Evolutionary conservation across 2,888 invertebrate genomes (phyloP).

Genomic region (Ephialtes manifestator): DNA sequence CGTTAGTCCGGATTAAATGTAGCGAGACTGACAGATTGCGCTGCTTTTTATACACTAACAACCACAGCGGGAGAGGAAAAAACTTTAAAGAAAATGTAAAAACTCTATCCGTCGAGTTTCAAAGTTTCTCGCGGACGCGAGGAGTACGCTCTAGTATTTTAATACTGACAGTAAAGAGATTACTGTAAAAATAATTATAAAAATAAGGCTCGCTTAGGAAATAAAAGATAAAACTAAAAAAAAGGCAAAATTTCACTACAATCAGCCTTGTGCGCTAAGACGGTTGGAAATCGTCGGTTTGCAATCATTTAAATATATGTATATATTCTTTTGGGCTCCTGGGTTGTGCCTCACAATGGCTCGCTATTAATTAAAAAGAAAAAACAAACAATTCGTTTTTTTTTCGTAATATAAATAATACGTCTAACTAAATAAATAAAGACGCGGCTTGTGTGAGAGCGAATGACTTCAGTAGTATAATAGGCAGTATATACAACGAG

Average conservation of each 20-base stretch:
- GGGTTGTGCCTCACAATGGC: conserved; percentile 16
- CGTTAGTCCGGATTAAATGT: conserved; percentile 41
- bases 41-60: neutral
- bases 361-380: conserved; percentile 17
- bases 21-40: conserved; percentile 7
- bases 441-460: conserved; percentile 60
- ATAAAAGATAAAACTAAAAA: conserved; percentile 22
- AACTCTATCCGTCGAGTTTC: conserved; percentile 33
- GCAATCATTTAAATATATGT: conserved; percentile 7
- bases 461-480: conserved; percentile 62
- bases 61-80: neutral
- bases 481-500: conserved; percentile 72
- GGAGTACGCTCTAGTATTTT: conserved; percentile 81
- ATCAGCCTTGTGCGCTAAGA: conserved; percentile 17
- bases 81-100: conserved; percentile 32
- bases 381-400: conserved; percentile 28
- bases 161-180: conserved; percentile 86
- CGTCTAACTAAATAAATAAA: conserved; percentile 80
- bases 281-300: neutral
- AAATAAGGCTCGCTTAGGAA: conserved; percentile 47
- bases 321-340: conserved; percentile 16
- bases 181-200: conserved; percentile 79
- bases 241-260: conserved; percentile 24
- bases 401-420: conserved; percentile 76
- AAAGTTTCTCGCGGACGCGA: conserved; percentile 77